Conservation (phyloP, 2,888 invertebrate species). For the Ditula angustiorana region DNA sequence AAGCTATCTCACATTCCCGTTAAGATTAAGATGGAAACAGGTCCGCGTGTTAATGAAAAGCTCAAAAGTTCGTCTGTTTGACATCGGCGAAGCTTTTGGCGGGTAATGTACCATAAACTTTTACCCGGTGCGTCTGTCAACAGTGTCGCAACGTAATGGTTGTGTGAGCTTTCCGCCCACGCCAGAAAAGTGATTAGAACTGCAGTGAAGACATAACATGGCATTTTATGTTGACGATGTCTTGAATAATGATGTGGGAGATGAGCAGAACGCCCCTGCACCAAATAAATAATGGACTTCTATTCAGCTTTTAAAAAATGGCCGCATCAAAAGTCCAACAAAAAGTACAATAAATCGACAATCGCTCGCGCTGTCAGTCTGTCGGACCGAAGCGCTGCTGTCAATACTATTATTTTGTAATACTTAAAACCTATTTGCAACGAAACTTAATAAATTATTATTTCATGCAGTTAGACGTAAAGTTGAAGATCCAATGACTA, state of each 20-base stretch:
- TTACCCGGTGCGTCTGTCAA: slow-evolving; percentile 5
- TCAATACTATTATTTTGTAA: too few relatives aligned
- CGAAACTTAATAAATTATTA: too few relatives aligned
- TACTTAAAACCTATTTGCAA: too few relatives aligned
- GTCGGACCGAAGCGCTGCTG: too few relatives aligned
- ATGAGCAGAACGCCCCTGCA: too few relatives aligned
- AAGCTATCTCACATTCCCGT: slow-evolving; percentile 11
- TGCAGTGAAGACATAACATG: background rate
- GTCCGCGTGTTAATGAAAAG: slow-evolving; percentile 23
- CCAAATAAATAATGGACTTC: too few relatives aligned
- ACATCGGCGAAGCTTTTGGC: slow-evolving; percentile 17
- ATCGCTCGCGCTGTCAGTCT: too few relatives aligned
- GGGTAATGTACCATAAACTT: slow-evolving; percentile 16
- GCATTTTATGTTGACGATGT: background rate
- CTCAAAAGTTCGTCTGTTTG: slow-evolving; percentile 17
- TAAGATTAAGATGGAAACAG: background rate
- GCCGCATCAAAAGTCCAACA: too few relatives aligned
- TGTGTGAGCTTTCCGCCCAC: slow-evolving; percentile 25
- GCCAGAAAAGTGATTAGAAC: slow-evolving; percentile 19
- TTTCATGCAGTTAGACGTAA: too few relatives aligned
- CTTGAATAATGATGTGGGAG: background rate
- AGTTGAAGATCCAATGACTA: too few relatives aligned
- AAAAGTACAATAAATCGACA: too few relatives aligned
- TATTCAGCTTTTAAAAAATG: too few relatives aligned
- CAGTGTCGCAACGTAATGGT: slow-evolving; percentile 18